Evolutionary conservation across 2,113 vertebrate genomes (phyloP), one percentile per base, ranked within the genome.

Genomic region (Phocoena phocoena): DNA sequence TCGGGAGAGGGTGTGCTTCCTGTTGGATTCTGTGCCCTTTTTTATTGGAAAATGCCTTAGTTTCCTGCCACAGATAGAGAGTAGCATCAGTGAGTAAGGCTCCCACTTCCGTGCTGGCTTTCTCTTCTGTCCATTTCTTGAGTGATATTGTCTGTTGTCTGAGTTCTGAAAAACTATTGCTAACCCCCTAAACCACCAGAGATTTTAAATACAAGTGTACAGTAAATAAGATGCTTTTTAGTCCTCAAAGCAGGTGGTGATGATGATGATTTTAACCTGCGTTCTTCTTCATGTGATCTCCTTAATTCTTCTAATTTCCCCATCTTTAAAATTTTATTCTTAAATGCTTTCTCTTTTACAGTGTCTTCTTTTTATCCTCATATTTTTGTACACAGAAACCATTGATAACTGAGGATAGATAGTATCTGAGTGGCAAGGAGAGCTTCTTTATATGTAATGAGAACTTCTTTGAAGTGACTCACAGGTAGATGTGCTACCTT

Each of bases 1-100:
- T 63, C 65, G 44, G 71, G 44, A 90, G 38, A 84, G 13, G 14
- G 11, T 62, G 14, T 60, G 23, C 28, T 91, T 89, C 77, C 62
- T 77, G 8, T 88, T 88, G 80, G 70, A 55, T 91, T 92, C 58
- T 88, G 23, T 95, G 44, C 21, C 74, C 15, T 74, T 90, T 58
- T 63, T 90, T 88, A 77, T 83, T 83, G 26, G 67, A 73, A 97
- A 97, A 79, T 81, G 67, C n/a, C 76, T 94, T 58, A 10, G 90
- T 95, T 88, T 97, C 62, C 3, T 11, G 68, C 26, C 82, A 26
- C 31, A 83, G 31, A 58, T 67, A 95, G 65, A 94, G 70, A 86
- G 79, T 44, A 90, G 25, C 18, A 28, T 82, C 26, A 28, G 67
- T 55, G 71, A 95, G 44, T 41, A 36, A 77, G 65, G 7, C 28